Evolutionary conservation across 2,888 invertebrate species (phyloP).

Genomic region (Drosophila conformis): DNA sequence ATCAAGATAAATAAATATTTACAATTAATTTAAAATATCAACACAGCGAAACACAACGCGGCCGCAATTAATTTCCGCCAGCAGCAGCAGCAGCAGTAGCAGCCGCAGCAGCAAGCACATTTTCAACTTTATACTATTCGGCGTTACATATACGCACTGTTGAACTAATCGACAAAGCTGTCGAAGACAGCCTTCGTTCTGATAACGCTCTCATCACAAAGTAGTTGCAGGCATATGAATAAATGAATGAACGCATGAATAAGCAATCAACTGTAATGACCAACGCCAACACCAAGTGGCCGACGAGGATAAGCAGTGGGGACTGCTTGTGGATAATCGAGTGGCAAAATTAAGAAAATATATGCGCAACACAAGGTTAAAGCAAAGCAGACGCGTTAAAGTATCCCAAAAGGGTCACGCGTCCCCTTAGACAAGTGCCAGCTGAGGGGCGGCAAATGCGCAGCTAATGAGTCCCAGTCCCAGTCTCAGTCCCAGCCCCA

Average conservation of each 20-base stretch:
- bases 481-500: conserved; percentile 18
- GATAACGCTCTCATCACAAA: conserved; percentile 53
- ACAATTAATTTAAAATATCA: conserved; percentile 81
- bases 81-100: neutral
- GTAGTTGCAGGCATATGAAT: conserved; percentile 64
- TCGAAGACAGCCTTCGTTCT: conserved; percentile 22
- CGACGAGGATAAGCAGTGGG: conserved; percentile 1
- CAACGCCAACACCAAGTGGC: conserved; percentile 35
- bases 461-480: conserved; percentile 64
- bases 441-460: conserved; percentile 31
- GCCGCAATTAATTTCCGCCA: conserved; percentile 73
- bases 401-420: conserved; percentile 50
- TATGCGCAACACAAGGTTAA: conserved; percentile 52
- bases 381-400: conserved; percentile 34
- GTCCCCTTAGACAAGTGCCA: conserved; percentile 23
- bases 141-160: conserved; percentile 40
- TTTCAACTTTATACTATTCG: neutral
- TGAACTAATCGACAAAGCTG: conserved; percentile 19
- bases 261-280: conserved; percentile 77
- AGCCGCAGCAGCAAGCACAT: neutral
- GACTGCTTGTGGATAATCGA: neutral
- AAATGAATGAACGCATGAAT: conserved; percentile 78
- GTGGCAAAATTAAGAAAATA: conserved; percentile 61
- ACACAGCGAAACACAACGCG: conserved; percentile 59
- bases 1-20: conserved; percentile 81